Evolutionary conservation across 2,113 vertebrate species (phyloP), one percentile per base, ranked within the genome.

Genomic region (Baryphthengus martii): DNA sequence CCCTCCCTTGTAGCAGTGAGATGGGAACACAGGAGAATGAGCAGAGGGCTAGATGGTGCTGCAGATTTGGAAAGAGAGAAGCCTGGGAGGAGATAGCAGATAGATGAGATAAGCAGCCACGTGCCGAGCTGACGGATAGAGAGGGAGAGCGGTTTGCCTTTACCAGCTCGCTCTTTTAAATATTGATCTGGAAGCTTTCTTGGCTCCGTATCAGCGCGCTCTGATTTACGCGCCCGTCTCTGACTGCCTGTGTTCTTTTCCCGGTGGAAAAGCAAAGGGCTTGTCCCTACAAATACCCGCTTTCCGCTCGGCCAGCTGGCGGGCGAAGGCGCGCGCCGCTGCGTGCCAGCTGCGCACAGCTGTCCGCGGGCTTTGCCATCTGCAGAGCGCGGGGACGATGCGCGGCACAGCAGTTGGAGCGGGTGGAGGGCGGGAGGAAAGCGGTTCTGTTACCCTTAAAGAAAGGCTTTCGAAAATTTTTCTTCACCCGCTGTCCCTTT

Each of bases 141-240:
- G 74, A 47, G n/a, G 75, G 72, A 84, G n/a, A 3, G 35, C 6
- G 31, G n/a, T 37, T 37, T 87, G 52, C 63, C 82, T 88, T 92
- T 52, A 12, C 70, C 7, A 49, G 68, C 79, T 95, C 88, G 9
- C 76, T 56, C 83, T 21, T 62, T 74, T 86, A 55, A 92, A 86
- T 92, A 96, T 93, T 75, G 96, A 96, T 93, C 95, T 82, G 90
- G 88, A 75, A 86, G 55, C 29, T 13, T 72, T 92, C 85, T 72
- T 75, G 85, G 90, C 59, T 83, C 31, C 0, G 0, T 77, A 19
- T 91, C 93, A 82, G 72, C 11, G 88, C 91, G 78, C 92, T 91
- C 89, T 91, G 92, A 83, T 89, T 90, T 80, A 74, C 20, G 0
- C 50, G 31, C 79, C 59, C n/a, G 1, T 5, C 75, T 70, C 91